Evolutionary conservation across 2,797 vertebrate species (phyloP), one percentile per base, ranked within the genome.

Genomic region (Propithecus perrieri): DNA sequence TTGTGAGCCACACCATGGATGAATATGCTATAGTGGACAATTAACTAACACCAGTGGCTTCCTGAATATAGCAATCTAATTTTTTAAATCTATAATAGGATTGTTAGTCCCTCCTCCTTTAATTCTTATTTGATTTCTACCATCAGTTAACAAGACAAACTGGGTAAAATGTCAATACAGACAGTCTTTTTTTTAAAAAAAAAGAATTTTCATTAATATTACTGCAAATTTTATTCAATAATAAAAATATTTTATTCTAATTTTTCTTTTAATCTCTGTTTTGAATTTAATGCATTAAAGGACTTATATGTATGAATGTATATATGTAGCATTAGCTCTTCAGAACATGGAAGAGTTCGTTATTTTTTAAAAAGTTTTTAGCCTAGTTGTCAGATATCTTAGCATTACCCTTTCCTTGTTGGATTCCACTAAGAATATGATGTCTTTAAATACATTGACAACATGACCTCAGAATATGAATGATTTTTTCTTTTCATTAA

Each of bases 401-500:
- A 48, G 89, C 87, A 79, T 59, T 97, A 94, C 94, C 72, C 85
- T 98, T 97, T 95, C 35, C 96, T 98, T 97, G 5, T 57, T 98
- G 97, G 94, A 97, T 94, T 98, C 92, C 96, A 95, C 92, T 24
- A 97, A 98, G 93, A 95, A 97, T 98, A 92, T 96, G 96, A 95
- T 89, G 86, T 97, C 93, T 98, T 97, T 97, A 97, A 98, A 98
- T 98, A 97, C 96, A 94, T 91, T 98, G 97, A 86, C 93, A 97
- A 96, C 93, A 96, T 98, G 96, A 97, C 96, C 97, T 97, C 10
- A 1, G 48, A 41, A 91, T 97, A 97, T 95, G 97, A 93, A 38
- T 97, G 94, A 97, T 97, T 98, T 98, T 94, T 95, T 97, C 88
- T 97, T 97, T 96, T 95, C 97, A 93, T 94, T 97, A 97, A 97